A percentile compares a stretch with the other conserved stretches of the same genome.
phyloP scores from a whole-genome alignment of 1,140 invertebrate species.

The Orchestia grillus region DNA sequence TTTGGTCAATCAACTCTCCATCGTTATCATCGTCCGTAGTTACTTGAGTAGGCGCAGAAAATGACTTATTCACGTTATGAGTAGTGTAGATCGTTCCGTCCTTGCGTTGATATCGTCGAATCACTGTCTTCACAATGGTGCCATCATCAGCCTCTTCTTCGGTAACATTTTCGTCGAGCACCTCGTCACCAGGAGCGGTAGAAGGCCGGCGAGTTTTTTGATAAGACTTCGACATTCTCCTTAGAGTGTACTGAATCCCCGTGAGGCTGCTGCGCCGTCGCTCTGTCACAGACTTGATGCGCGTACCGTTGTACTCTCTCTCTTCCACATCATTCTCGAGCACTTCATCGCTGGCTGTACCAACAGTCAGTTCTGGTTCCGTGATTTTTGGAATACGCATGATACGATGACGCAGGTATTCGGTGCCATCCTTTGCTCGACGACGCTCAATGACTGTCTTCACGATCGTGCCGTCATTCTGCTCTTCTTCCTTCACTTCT shows the following conservation, averaged over 20 bases:
- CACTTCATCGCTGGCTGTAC: conserved; percentile 63
- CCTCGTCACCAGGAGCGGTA: conserved; percentile 59
- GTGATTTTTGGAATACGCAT: conserved; percentile 67
- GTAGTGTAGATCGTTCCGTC: conserved; percentile 67
- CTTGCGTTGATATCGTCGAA: conserved; percentile 62
- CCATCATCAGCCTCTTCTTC: conserved; percentile 67
- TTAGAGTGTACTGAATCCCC: conserved; percentile 65
- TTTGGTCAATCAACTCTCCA: conserved; percentile 64
- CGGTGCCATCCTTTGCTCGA: conserved; percentile 65
- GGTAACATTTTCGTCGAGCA: conserved; percentile 65
- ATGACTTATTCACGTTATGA: conserved; percentile 65
- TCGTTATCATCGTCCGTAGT: conserved; percentile 59
- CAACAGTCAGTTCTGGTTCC: conserved; percentile 65
- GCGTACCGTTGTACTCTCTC: conserved; percentile 64
- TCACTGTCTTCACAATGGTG: conserved; percentile 63
- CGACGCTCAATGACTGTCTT: conserved; percentile 66
- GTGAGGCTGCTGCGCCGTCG: conserved; percentile 65
- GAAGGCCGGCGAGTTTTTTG: conserved; percentile 59
- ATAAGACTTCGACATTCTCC: conserved; percentile 65
- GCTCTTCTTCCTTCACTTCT: conserved; percentile 67
- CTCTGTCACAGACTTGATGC: conserved; percentile 64
- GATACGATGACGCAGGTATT: conserved; percentile 67
- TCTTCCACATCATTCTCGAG: conserved; percentile 66
- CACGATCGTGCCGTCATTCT: conserved; percentile 63
- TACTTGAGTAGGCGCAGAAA: conserved; percentile 61